These are phyloP conservation scores for Trichogramma pretiosum DNA, from an alignment of 1,140 invertebrate species.

Conservation along the genomic window DNA sequence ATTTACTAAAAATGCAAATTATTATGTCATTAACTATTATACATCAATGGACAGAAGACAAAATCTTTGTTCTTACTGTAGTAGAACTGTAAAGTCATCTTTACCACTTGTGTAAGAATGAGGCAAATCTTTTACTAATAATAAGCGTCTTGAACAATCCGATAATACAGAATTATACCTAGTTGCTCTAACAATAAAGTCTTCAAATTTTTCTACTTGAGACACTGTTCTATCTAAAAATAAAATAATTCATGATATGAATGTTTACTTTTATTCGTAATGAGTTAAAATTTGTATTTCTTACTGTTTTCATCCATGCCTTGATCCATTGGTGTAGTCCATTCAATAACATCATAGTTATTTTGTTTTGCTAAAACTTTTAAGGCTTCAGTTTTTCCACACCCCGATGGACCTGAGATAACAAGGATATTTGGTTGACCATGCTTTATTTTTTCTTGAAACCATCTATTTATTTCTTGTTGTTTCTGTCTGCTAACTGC, in stretches of 20 bases:
- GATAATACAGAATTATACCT: slow-evolving; percentile 58
- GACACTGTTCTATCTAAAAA: slow-evolving; percentile 25
- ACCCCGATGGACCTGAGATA: slow-evolving; percentile 62
- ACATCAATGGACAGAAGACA: neutral
- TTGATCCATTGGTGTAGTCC: slow-evolving; percentile 62
- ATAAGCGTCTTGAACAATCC: slow-evolving; percentile 44
- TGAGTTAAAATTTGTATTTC: slow-evolving; percentile 7
- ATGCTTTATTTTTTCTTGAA: slow-evolving; percentile 26
- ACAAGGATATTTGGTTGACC: slow-evolving; percentile 50
- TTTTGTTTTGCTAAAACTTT: slow-evolving; percentile 51
- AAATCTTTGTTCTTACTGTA: slow-evolving; percentile 49
- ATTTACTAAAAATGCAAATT: slow-evolving; percentile 49
- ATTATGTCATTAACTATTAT: slow-evolving; percentile 9
- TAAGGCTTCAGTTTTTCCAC: slow-evolving; percentile 60
- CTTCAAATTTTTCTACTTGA: slow-evolving; percentile 57
- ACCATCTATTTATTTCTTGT: slow-evolving; percentile 35
- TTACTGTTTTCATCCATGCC: slow-evolving; percentile 40
- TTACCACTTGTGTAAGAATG: slow-evolving; percentile 56
- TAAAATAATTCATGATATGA: neutral
- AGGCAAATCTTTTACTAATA: slow-evolving; percentile 69
- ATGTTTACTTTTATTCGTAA: neutral
- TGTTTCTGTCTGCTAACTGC: slow-evolving; percentile 38
- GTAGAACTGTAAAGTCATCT: slow-evolving; percentile 50
- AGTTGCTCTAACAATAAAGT: slow-evolving; percentile 59
- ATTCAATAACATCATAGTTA: slow-evolving; percentile 54